Evolutionary conservation across 2,113 vertebrate species (phyloP).

Genomic region (Tinamus guttatus): DNA sequence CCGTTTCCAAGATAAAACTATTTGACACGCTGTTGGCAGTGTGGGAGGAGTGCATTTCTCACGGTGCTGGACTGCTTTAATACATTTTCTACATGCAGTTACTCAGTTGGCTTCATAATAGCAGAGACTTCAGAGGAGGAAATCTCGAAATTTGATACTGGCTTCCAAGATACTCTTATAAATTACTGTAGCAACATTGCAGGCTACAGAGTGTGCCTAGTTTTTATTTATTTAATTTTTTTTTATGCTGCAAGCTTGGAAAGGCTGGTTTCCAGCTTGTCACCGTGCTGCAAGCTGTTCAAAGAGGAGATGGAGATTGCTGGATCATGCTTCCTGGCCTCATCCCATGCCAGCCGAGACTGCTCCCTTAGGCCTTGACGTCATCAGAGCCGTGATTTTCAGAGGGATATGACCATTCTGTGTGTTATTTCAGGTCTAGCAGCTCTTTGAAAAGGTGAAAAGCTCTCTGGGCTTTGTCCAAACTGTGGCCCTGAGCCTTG

Average conservation of each 20-base stretch:
- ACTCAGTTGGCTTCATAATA: not conserved
- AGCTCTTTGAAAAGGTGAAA: not conserved
- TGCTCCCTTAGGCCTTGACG: not conserved
- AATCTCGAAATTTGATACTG: not conserved
- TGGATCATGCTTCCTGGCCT: not conserved
- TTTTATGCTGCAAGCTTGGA: not conserved
- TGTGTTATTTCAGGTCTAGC: not conserved
- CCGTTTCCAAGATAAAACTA: slow-evolving; percentile 9
- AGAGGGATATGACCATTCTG: not conserved
- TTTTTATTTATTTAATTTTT: not conserved
- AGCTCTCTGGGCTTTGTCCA: not conserved
- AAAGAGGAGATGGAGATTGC: not conserved
- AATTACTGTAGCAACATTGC: not conserved
- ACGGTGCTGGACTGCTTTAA: not conserved
- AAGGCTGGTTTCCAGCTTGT: not conserved
- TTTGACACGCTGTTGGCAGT: not conserved
- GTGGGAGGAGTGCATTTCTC: slow-evolving; percentile 17
- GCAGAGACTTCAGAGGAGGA: not conserved
- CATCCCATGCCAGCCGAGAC: not conserved
- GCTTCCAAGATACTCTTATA: not conserved
- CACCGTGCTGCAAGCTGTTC: rapidly evolving
- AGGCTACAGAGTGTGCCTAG: not conserved
- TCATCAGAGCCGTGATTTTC: not conserved
- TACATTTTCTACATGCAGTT: not conserved
- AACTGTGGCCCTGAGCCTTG: not conserved